Conservation (phyloP, 2,113 vertebrate species). For the rabbit (Oryctolagus cuniculus) region DNA sequence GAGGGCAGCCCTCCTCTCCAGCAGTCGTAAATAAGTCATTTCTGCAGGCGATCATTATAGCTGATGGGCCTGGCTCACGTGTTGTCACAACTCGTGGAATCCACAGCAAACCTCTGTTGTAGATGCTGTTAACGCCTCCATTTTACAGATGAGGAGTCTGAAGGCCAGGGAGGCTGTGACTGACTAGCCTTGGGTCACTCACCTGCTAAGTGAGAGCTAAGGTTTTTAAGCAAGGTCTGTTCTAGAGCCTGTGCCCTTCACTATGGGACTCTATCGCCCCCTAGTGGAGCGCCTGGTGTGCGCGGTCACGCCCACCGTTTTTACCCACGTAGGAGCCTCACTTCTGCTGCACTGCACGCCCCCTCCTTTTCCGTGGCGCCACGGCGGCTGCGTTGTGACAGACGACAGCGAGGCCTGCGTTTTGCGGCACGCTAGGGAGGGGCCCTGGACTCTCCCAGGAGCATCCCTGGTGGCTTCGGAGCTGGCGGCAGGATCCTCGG, state of each 20-base stretch:
- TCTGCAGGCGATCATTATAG: not conserved
- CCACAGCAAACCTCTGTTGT: not conserved
- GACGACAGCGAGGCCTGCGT: not conserved
- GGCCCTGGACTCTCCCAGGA: not conserved
- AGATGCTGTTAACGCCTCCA: not conserved
- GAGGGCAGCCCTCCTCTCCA: not conserved
- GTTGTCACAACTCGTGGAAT: not conserved
- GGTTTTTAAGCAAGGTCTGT: not conserved
- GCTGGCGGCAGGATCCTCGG: not conserved
- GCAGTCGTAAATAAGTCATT: not conserved
- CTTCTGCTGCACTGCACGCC: not conserved
- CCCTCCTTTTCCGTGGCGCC: not conserved
- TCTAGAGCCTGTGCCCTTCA: not conserved
- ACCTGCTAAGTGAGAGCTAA: not conserved
- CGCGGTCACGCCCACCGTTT: not conserved
- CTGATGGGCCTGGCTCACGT: not conserved
- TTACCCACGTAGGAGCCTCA: not conserved
- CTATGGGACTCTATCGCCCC: slow-evolving; percentile 35
- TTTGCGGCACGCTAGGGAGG: not conserved
- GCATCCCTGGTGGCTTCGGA: not conserved
- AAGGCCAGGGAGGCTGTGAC: not conserved
- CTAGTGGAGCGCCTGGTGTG: slow-evolving; percentile 1
- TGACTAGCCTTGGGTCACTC: not conserved
- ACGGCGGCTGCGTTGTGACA: too few species aligned
- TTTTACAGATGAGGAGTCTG: not conserved